phyloP scores from a whole-genome alignment of 2,113 vertebrate genomes.

The Bubalus kerabau region DNA sequence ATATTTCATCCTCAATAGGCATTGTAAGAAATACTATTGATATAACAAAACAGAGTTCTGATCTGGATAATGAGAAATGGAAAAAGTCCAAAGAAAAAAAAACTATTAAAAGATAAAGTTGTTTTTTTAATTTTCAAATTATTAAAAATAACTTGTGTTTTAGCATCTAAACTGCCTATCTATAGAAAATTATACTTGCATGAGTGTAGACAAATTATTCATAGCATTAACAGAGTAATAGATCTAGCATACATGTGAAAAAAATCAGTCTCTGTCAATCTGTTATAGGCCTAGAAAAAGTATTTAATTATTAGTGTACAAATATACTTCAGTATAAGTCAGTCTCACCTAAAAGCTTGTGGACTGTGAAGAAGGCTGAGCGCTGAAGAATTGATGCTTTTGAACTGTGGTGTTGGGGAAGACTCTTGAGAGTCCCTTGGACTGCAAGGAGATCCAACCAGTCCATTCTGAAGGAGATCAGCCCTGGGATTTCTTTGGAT shows the following conservation, averaged over 20 bases:
- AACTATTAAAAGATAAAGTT: neutral
- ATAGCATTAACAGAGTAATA: neutral
- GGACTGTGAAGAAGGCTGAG: too few relatives aligned
- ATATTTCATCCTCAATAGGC: neutral
- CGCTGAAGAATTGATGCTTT: too few relatives aligned
- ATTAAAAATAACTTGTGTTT: neutral
- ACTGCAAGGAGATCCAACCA: too few relatives aligned
- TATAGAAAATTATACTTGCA: neutral
- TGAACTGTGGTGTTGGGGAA: too few relatives aligned
- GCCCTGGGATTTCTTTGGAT: too few relatives aligned
- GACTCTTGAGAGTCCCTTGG: too few relatives aligned
- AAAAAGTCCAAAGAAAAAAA: neutral
- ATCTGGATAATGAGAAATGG: neutral
- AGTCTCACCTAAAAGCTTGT: neutral
- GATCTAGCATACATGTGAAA: neutral
- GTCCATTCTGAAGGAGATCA: too few relatives aligned
- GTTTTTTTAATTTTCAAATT: neutral
- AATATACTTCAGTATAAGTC: neutral
- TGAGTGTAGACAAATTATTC: neutral
- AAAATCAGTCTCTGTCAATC: neutral
- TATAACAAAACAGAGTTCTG: neutral
- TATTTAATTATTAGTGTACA: neutral
- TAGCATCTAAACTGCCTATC: neutral
- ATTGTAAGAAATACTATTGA: neutral
- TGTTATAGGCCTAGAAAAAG: neutral